Base-by-base conservation (phyloP, 1,140 invertebrate genomes). In the Brachionus rubens region DNA sequence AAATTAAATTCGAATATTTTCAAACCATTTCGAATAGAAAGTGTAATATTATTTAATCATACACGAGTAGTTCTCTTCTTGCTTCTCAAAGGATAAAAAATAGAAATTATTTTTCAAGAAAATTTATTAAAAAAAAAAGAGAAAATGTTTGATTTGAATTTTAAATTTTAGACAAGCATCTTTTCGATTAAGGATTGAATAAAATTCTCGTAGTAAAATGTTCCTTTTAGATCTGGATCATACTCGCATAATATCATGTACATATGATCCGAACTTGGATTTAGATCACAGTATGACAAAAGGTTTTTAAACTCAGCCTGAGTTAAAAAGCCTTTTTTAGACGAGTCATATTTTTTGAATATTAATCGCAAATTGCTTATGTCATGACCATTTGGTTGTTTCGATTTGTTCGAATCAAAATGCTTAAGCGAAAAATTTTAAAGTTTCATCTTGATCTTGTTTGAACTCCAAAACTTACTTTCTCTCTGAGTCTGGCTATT, bases 291-390 rank as follows among this genome's bases (percentile, higher is more conserved):
- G 24, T 19, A 24, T 12, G 24, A 36, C 3, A 65, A 36, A 5
- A 65, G 24, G 26, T 41, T 43, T 24, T 65, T 65, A 3, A 65
- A 65, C 28, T 65, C 59, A 26, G 21, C 41, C 14, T 65, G 36
- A 3, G 59, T 65, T 46, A 65, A 65, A 43, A 14, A 65, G 2
- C 59, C 59, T 43, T 65, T 65, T 65, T 65, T 65, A 24, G n/a
- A 36, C 3, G 9, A 21, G 19, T 65, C 59, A 65, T 43, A 43
- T 43, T 65, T 65, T 65, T 65, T 65, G 40, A 65, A 65, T 24
- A 65, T 19, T 26, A 43, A 16, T 21, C 16, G 33, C 14, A 65
- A 43, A 65, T 41, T 65, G 7, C 36, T 65, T 9, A 65, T 24
- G 16, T 65, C 59, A 9, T 41, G 24, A 21, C 21, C 59, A 19